Evolutionary conservation across 2,797 vertebrate species (phyloP).

Genomic region (Halcyon smyrnensis): DNA sequence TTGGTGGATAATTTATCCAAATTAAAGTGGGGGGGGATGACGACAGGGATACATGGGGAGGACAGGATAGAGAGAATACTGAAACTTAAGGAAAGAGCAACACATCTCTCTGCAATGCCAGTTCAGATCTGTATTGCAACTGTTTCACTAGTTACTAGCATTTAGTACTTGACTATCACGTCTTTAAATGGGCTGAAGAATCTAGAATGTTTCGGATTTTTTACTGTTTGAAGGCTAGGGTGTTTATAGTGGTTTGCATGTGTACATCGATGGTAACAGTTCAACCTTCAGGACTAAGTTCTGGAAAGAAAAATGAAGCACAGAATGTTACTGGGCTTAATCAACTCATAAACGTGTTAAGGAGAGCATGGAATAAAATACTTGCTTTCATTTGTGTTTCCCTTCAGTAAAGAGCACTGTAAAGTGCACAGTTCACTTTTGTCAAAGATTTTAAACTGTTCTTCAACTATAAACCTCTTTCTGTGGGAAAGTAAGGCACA

Average conservation of each 20-base stretch:
- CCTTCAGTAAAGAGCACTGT: not conserved
- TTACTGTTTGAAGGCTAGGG: not conserved
- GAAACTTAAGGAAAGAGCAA: not conserved
- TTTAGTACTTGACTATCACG: not conserved
- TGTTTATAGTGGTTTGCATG: not conserved
- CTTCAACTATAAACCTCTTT: not conserved
- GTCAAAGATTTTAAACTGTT: not conserved
- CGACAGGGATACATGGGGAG: too few species aligned
- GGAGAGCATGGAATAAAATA: not conserved
- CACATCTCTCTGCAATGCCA: not conserved
- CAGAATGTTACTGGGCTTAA: not conserved
- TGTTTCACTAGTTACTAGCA: not conserved
- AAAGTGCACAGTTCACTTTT: not conserved
- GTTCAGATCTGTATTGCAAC: not conserved
- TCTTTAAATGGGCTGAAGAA: not conserved
- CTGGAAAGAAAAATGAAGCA: not conserved
- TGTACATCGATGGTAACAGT: not conserved
- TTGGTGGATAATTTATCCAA: not conserved
- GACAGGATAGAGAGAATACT: not conserved
- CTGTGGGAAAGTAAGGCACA: not conserved
- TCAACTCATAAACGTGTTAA: not conserved
- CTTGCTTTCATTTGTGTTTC: not conserved
- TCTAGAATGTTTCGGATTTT: not conserved
- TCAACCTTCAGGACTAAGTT: not conserved
- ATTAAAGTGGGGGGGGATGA: not conserved